Evolutionary conservation across 1,140 invertebrate genomes (phyloP).

Genomic region (Microplitis mediator): DNA sequence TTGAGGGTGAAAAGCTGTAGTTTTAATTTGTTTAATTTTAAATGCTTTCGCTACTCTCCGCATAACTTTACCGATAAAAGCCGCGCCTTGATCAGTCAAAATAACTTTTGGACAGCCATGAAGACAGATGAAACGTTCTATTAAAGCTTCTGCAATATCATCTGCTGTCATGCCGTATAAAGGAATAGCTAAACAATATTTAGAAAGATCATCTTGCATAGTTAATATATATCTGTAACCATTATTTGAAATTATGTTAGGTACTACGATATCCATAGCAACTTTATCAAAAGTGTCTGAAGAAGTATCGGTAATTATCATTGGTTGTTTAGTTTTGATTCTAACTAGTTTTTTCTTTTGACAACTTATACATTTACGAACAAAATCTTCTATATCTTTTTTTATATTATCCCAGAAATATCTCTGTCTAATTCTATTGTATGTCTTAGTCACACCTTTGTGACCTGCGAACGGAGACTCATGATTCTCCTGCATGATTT

Average conservation of each 20-base stretch:
- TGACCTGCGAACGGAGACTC: neutral
- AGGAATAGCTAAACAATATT: conserved; percentile 37
- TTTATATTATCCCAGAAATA: neutral
- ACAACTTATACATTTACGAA: conserved; percentile 26
- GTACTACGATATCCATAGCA: conserved; percentile 28
- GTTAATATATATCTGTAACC: conserved; percentile 29
- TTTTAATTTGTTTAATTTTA: conserved; percentile 33
- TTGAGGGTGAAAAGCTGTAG: conserved; percentile 37
- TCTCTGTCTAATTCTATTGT: neutral
- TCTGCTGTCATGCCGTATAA: conserved; percentile 31
- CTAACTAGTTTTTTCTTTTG: conserved; percentile 26
- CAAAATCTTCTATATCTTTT: neutral
- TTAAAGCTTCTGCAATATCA: conserved; percentile 34
- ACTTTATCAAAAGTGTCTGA: conserved; percentile 28
- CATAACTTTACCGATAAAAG: conserved; percentile 36
- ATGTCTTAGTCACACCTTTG: conserved; percentile 1
- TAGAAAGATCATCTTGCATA: conserved; percentile 44
- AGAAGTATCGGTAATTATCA: conserved; percentile 31
- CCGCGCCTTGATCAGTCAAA: conserved; percentile 41
- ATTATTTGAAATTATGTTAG: conserved; percentile 12
- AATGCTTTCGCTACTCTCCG: conserved; percentile 37
- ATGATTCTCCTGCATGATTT: neutral
- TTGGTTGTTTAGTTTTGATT: conserved; percentile 4
- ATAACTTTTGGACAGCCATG: conserved; percentile 39
- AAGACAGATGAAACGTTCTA: conserved; percentile 32